Base-by-base conservation (phyloP, 2,888 invertebrate species). In the Hoplodrina blanda region DNA sequence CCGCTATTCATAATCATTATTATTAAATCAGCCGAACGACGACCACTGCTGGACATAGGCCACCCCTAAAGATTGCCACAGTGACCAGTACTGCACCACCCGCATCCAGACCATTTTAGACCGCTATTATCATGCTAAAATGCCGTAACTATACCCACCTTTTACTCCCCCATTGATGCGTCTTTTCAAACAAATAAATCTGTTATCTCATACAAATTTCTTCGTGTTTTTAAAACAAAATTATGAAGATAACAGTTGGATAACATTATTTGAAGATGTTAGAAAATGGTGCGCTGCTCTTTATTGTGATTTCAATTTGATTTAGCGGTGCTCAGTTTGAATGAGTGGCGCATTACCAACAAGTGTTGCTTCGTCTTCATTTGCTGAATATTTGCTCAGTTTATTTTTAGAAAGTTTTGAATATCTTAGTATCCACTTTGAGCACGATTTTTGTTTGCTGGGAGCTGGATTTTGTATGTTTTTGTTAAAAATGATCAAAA, bases 271-370 rank as follows among this genome's bases (percentile, higher is more conserved):
- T 61, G 62, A 66, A 57, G 55, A 60, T 66, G 69, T 71, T 65
- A 46, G 64, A 66, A 66, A 71, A 63, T 59, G 49, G 77, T 33
- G 67, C 70, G 63, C 68, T 64, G 53, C 46, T 84, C 73, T 84
- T 84, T 79, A 84, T 82, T 82, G 73, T 69, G 73, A 73, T 62
- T 82, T 82, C 79, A 84, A 82, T 79, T 82, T 84, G 84, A 82
- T 82, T 77, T 75, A 82, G 67, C 62, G 76, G 68, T 73, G 73
- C 73, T 80, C 70, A 37, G 68, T 59, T 63, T 84, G 70, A 82
- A 78, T 41, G 69, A 82, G 59, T 64, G 59, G 56, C 37, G 59
- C 73, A 74, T 84, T 82, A 72, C 76, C 46, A 62, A 59, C 84
- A 78, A 82, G 55, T 74, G 82, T 72, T 82, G 68, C 72, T 66